Percentiles rank a stretch among this genome's conserved stretches.
Evolutionary conservation across 2,113 vertebrate species (phyloP).

Genomic region (Lichenostomus cassidix): DNA sequence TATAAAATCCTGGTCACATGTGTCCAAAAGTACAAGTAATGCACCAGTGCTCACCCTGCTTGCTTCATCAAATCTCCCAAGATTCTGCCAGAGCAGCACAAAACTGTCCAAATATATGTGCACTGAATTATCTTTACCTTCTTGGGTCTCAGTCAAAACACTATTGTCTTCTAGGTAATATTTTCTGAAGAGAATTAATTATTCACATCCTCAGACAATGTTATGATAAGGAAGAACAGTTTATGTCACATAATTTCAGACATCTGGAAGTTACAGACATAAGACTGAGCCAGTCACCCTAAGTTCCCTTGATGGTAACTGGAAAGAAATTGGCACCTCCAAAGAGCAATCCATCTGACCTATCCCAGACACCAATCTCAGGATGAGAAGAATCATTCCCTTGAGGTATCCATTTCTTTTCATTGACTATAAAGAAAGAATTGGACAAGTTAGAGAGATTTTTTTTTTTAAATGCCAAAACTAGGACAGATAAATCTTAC

Average conservation of each 20-base stretch:
- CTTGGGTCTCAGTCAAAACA: not conserved
- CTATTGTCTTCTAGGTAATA: slow-evolving; percentile 3
- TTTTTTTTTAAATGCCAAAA: not conserved
- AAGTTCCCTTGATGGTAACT: not conserved
- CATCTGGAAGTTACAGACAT: not conserved
- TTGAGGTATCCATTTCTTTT: slow-evolving; percentile 10
- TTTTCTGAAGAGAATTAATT: slow-evolving; percentile 40
- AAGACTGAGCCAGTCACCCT: not conserved
- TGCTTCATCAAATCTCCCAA: not conserved
- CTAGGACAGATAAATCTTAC: not conserved
- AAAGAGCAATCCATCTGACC: slow-evolving; percentile 13
- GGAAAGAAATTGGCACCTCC: not conserved
- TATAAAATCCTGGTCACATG: not conserved
- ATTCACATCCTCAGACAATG: slow-evolving; percentile 25
- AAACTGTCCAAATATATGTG: not conserved
- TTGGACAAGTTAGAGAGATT: not conserved
- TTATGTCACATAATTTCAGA: slow-evolving; percentile 22
- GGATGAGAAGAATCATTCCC: slow-evolving; percentile 1
- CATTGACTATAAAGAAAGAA: not conserved
- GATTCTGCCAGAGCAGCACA: not conserved
- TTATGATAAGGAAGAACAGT: slow-evolving; percentile 5
- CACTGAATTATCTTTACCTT: not conserved
- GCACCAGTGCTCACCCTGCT: not conserved
- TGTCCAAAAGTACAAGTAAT: not conserved
- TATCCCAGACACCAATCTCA: not conserved